Percentiles rank a stretch among this genome's conserved stretches.
phyloP scores from a whole-genome alignment of 2,797 vertebrate genomes.

The Ibycter americanus region DNA sequence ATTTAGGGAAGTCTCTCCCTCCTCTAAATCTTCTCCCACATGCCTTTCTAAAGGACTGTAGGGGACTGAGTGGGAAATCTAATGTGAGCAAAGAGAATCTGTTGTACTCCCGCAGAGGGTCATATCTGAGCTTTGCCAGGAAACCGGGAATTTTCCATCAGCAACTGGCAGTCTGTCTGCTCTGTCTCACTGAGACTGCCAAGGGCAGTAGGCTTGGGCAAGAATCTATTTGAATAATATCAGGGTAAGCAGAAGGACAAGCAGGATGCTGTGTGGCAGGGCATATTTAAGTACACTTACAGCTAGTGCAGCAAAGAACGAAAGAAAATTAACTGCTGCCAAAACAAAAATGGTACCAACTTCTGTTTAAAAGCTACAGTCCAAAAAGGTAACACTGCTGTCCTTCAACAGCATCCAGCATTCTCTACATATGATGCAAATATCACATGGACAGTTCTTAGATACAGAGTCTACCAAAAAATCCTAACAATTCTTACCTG shows the following conservation, averaged over 20 bases:
- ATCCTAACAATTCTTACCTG: constrained; percentile 78
- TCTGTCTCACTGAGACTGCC: constrained; percentile 6
- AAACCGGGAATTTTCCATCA: constrained; percentile 49
- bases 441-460: background rate
- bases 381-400: background rate
- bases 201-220: constrained; percentile 14
- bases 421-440: background rate
- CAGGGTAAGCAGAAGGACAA: constrained; percentile 7
- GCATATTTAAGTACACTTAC: background rate
- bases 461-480: background rate
- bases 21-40: background rate
- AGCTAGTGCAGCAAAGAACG: background rate
- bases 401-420: background rate
- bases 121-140: background rate
- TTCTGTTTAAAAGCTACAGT: background rate
- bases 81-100: background rate
- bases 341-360: background rate
- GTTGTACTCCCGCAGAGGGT: background rate
- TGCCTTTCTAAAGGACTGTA: background rate
- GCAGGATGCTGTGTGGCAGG: background rate
- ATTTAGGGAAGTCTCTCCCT: background rate
- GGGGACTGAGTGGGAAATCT: background rate
- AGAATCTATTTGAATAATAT: constrained; percentile 13
- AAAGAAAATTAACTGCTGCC: background rate
- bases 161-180: constrained; percentile 11